Evolutionary conservation across 2,797 vertebrate species (phyloP), one percentile per base, ranked within the genome.

Genomic region (Hyperoplus lanceolatus): DNA sequence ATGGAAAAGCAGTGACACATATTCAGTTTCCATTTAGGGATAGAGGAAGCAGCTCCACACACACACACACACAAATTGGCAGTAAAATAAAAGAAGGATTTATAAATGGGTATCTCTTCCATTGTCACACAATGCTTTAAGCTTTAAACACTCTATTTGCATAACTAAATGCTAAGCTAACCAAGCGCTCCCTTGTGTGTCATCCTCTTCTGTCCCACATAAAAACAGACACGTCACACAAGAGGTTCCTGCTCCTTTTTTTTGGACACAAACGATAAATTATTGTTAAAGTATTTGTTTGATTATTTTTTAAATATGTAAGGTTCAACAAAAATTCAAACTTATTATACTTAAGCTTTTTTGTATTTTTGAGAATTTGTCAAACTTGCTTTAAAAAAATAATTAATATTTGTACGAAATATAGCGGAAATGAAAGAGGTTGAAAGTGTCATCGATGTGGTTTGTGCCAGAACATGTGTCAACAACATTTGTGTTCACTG

Each of bases 71-170:
- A 42, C 8, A 69, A 76, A 64, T 42, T 12, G 41, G 75, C 58
- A 45, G 51, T 39, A 66, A 56, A 70, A 62, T 45, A 39, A 7
- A 43, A 48, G 41, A 70, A 62, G 58, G 45, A 15, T 18, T 80
- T 70, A 15, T 46, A 78, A 71, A 70, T 48, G n/a, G 9, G 42
- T 21, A 58, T 66, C 60, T 59, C 7, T 45, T 70, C 36, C 45
- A 18, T 60, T 83, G 78, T 59, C 21, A 67, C 18, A 59, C 61
- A 63, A 54, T 58, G 16, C 13, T 60, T 29, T 29, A 67, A 82
- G 13, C 62, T 16, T 21, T 55, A 62, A 66, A 69, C 54, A 73
- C 46, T 74, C 56, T 46, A 67, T 81, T 77, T 83, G 55, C 51
- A 79, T 49, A 67, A 79, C 56, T 58, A 8, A 1, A 15, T 45